Base-by-base conservation (phyloP, 2,113 vertebrate species). In the Dicerorhinus sumatrensis region DNA sequence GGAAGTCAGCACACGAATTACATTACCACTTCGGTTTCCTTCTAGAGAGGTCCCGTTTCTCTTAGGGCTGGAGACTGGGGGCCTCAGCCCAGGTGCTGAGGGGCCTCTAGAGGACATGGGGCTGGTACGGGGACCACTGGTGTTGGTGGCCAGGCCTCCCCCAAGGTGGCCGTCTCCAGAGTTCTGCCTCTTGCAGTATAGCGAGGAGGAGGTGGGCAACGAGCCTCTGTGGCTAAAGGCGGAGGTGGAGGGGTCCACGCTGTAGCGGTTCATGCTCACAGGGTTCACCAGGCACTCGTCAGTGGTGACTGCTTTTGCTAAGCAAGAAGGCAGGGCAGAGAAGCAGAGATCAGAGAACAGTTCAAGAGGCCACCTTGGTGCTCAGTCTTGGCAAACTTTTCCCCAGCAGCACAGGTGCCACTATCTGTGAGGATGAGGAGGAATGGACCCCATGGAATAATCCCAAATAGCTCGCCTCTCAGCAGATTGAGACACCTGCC, bases 11-110 rank as follows among this genome's bases (percentile, higher is more conserved):
- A n/a, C 51, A 56, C 54, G 72, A 29, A 8, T 88, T 98, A 92
- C 42, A 93, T 99, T 99, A 99, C 99, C 99, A 98, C 99, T 99
- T 99, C 99, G 99, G 98, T 99, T 99, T 98, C 98, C 99, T 85
- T 99, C 99, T 54, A 98, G 99, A 94, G 98, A 99, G 94, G 98
- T 98, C 67, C 98, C 98, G 0, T 98, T 99, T 93, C 98, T 98
- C 9, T 98, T 99, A 54, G 99, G 99, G 77, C 99, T 99, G 70
- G 99, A 99, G 6, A 98, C 97, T 56, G 99, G 99, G 63, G 99
- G 99, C 97, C 98, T 98, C 96, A 99, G 65, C 4, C 98, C 98
- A 69, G 98, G 96, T 58, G 99, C 97, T 0, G 97, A 96, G 17
- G 99, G 98, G 1, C 99, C 99, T 54, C 98, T 98, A 54, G 99